Conservation (phyloP, 2,888 invertebrate species). For the Pseudococcus viburni region DNA sequence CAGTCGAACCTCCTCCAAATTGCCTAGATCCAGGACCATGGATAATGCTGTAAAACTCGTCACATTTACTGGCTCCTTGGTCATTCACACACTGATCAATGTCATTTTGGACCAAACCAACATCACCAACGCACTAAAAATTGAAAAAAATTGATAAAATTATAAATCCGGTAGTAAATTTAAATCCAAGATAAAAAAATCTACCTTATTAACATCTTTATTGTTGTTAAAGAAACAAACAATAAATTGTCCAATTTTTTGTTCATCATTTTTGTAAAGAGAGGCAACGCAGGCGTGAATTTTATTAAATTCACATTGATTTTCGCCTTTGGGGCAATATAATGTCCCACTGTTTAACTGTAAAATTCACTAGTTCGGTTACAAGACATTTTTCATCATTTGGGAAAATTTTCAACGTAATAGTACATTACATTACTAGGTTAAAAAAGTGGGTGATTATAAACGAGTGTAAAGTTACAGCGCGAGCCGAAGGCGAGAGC, state of each 20-base stretch:
- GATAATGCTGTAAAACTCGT: background rate
- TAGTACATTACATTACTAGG: too few relatives aligned
- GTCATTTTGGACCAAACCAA: background rate
- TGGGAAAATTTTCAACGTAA: background rate
- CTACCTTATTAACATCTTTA: background rate
- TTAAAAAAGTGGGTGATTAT: too few relatives aligned
- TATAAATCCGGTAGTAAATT: background rate
- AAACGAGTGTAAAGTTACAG: too few relatives aligned
- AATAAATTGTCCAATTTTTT: background rate
- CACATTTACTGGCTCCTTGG: background rate
- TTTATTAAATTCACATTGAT: slow-evolving; percentile 1
- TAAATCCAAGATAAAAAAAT: background rate
- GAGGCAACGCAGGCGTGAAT: background rate
- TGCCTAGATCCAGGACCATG: background rate
- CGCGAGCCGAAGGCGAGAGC: too few relatives aligned
- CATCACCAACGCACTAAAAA: background rate
- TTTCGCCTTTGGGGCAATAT: background rate
- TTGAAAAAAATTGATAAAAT: background rate
- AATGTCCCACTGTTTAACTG: background rate
- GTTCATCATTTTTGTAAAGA: background rate
- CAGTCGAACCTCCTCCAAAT: background rate
- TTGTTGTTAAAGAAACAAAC: background rate
- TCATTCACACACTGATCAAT: background rate
- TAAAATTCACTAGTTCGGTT: background rate
- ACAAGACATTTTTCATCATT: background rate